Evolutionary conservation across 1,140 invertebrate species (phyloP).

Genomic region (Druon quercuslanigerum): DNA sequence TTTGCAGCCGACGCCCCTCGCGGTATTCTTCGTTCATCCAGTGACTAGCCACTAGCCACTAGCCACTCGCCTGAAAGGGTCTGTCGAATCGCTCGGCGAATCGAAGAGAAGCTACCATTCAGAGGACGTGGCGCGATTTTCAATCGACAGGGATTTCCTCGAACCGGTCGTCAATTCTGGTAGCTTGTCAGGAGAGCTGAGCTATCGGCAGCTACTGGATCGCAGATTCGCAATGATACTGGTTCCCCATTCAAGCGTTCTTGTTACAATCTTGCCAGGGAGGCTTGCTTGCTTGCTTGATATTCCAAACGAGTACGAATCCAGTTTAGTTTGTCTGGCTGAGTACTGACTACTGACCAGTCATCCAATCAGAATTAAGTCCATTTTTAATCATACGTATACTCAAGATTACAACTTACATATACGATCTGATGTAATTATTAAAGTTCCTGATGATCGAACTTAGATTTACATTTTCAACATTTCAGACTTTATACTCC

Average conservation of each 20-base stretch:
- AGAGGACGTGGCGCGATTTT: constrained; percentile 54
- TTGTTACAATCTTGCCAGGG: constrained; percentile 60
- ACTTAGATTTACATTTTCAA: too few species aligned
- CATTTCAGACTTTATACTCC: too few species aligned
- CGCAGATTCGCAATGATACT: not conserved
- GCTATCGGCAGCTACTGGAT: constrained; percentile 4
- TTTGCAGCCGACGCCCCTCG: constrained; percentile 20
- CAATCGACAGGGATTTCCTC: constrained; percentile 58
- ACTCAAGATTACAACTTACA: too few species aligned
- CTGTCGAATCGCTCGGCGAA: constrained; percentile 26
- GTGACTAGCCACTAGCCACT: not conserved
- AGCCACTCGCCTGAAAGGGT: constrained; percentile 46
- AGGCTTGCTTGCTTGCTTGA: constrained; percentile 46
- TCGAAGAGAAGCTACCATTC: constrained; percentile 49
- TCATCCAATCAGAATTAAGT: constrained; percentile 4
- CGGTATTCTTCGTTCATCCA: constrained; percentile 30
- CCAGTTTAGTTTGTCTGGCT: constrained; percentile 36
- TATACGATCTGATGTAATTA: too few species aligned
- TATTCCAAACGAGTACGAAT: constrained; percentile 54
- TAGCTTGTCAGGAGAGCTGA: constrained; percentile 43
- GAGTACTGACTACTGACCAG: not conserved
- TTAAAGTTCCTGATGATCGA: too few species aligned
- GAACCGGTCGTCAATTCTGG: constrained; percentile 54
- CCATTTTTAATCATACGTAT: not conserved
- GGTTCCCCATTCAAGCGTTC: too few species aligned